Evolutionary conservation across 2,113 vertebrate species (phyloP), one percentile per base, ranked within the genome.

Genomic region (Cinclus cinclus): DNA sequence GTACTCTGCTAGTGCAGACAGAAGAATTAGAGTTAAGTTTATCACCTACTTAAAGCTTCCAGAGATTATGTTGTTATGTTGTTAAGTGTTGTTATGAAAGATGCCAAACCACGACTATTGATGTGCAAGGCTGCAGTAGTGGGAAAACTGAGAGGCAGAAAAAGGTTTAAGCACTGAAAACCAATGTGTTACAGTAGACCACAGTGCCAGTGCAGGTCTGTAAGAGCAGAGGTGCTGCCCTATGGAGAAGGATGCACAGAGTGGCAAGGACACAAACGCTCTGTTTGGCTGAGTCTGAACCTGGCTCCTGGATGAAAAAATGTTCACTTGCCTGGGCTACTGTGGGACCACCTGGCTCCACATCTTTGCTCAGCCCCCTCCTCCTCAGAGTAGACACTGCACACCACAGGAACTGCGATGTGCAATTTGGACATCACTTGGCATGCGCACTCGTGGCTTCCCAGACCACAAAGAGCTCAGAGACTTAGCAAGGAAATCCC

Each of bases 361-460:
- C 21, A 15, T 3, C 21, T 83, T 80, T 74, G 85, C 31, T 41
- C 71, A 44, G 6, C 3, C 27, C 35, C 2, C 7, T 73, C 0
- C 31, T 71, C 12, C 70, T 58, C 55, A 52, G 31, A 41, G 31
- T 31, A 44, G 33, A 23, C 7, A 7, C 11, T 18, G 21, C 41
- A 6, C 16, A 8, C 7, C 27, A 15, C 47, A 79, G 33, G 68
- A 68, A 9, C 4, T 0, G 0, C 13, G 15, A 15, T 14, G 23
- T 10, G 7, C 42, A 58, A 14, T 27, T 5, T 10, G 71, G 62
- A 27, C 31, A 31, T 21, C 8, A 0, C 50, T 39, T 18, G 17
- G n/a, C 25, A 44, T 21, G 21, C 7, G 28, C 19, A 3, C 35
- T 76, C 2, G 0, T 7, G 22, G 6, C 13, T 88, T 63, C 31